Evolutionary conservation across 2,888 invertebrate species (phyloP), one percentile per base, ranked within the genome.

Genomic region (Camponotus fellah): DNA sequence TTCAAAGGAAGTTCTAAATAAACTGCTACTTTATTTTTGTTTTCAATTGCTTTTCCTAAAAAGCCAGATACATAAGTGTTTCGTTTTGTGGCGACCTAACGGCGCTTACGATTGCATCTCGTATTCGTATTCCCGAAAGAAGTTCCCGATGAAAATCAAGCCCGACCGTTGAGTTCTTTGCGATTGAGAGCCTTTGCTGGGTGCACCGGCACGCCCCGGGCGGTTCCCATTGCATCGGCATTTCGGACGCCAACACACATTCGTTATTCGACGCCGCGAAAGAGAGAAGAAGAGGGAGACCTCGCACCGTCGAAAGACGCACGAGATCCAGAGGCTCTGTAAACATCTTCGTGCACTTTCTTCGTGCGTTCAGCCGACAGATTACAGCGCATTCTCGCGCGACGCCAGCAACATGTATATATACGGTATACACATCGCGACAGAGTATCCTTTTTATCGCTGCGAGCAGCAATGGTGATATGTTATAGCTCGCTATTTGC

Each of bases 161-260:
- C 75, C 75, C 84, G 86, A 80, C 86, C 89, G 86, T 89, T 89
- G 86, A 85, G 88, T 89, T 89, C 88, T 6, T 89, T 86, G 88
- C 87, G 86, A 90, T 91, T 88, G 91, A 91, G 91, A 91, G 90
- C 86, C 89, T 86, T 89, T 87, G 89, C 88, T 87, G 89, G 87
- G 87, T 91, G 88, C 87, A 90, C 90, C 91, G 90, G 89, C 90
- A 92, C 92, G 92, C 92, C 91, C 89, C 91, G 87, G 91, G 92
- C 91, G 91, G 90, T 92, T 92, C 92, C 91, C 92, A 92, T 91
- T 91, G 91, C 88, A 81, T 87, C 87, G 90, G 87, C 87, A 86
- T 84, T 88, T 83, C 83, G 66, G 81, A 89, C 88, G 81, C 83
- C 88, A 87, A 89, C 89, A 89, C 84, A 56, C 86, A 82, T 86